phyloP scores from a whole-genome alignment of 2,888 invertebrate genomes.

The Drosophila neoperkinsi region DNA sequence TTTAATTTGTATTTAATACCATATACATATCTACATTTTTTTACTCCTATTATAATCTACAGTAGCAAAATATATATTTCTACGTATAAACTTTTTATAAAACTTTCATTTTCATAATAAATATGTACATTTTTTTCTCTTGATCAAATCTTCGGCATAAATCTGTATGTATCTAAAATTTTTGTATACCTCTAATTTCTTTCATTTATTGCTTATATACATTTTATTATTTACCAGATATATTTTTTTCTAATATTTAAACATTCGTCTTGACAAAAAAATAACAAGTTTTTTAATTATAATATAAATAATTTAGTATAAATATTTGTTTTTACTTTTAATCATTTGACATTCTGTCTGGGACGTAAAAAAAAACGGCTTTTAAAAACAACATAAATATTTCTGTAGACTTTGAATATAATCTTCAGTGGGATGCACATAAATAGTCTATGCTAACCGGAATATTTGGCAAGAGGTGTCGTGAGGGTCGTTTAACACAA shows the following conservation, averaged over 20 bases:
- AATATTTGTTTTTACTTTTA: not conserved
- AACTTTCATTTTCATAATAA: not conserved
- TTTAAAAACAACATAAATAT: not conserved
- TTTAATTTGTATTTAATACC: not conserved
- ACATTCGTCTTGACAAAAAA: not conserved
- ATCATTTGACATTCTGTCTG: not conserved
- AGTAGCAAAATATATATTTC: not conserved
- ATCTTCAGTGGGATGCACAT: not conserved
- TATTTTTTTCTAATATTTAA: not conserved
- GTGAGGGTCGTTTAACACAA: constrained; percentile 29
- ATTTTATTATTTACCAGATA: no score
- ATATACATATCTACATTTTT: not conserved
- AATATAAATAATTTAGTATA: not conserved
- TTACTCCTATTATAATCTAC: not conserved
- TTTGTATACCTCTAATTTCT: not conserved
- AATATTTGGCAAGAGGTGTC: constrained; percentile 35
- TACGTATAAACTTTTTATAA: rapidly evolving
- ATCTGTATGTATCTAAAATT: not conserved
- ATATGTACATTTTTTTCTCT: not conserved
- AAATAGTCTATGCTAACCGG: not conserved
- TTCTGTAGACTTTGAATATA: constrained; percentile 1
- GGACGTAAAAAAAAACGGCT: not conserved
- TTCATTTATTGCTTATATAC: not conserved
- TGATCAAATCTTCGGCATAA: not conserved
- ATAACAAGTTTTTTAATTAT: not conserved